Evolutionary conservation across 2,888 invertebrate genomes (phyloP), one percentile per base, ranked within the genome.

Genomic region (Cantharis rufa): DNA sequence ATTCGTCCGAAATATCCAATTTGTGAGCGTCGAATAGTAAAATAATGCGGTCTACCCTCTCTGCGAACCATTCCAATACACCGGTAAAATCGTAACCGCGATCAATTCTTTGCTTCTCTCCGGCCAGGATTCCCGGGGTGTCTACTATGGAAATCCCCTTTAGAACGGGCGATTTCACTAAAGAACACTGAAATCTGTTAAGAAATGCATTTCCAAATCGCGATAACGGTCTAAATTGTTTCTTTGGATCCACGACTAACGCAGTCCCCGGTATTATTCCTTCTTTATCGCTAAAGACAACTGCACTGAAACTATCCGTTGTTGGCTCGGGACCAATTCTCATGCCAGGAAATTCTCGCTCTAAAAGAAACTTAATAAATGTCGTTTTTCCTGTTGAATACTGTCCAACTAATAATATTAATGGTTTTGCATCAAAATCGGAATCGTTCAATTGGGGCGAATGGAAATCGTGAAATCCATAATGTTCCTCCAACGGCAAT

Each of bases 301-400:
- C 98, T 71, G 97, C 96, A 81, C 98, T 99, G 88, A 99, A 99
- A 80, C 98, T 92, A 89, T 99, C 99, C 5, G 99, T 99, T 1
- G 99, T 99, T n/a, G 99, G 99, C 89, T 99, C 99, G 1, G 99
- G 99, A 0, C 99, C 99, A 84, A 99, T 99, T 76, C 99, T 92
- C 84, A 99, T 98, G 63, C 99, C 99, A 15, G 99, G 99, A 86
- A 99, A 99, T 84, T 99, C 98, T 85, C 93, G 90, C 86, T 96
- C 96, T 80, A 99, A 89, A 69, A 99, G 90, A 88, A 98, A 98
- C 84, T 95, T 94, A 83, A 97, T 97, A 87, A 97, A 97, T 5
- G 97, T 97, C 1, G 97, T 97, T 90, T 99, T 99, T 83, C 98
- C 98, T 28, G 98, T 99, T 1, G 98, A 98, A 88, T 99, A 99